These are phyloP conservation scores for Aurelia coerulea DNA, from an alignment of 30 jellyfish, hydroid and myxozoan species.

Conservation along the genomic window DNA sequence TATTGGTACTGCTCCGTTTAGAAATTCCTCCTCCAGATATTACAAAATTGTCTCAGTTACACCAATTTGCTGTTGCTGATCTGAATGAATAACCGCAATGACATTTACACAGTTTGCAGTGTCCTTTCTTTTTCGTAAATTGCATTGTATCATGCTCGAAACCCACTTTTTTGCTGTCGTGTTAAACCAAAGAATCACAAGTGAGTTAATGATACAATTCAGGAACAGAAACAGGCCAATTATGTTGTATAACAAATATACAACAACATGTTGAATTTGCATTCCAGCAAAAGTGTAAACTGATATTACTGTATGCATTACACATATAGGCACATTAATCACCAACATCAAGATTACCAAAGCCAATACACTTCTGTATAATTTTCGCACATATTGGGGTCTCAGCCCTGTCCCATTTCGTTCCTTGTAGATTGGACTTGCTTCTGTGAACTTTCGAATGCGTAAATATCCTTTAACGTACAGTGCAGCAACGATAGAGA, in stretches of 20 bases:
- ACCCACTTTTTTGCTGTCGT: neutral
- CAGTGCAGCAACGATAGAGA: neutral
- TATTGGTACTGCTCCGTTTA: too few species aligned
- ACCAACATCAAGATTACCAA: neutral
- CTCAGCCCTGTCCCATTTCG: too few species aligned
- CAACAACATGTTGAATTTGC: too few species aligned
- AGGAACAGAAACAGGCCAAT: neutral
- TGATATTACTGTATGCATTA: neutral
- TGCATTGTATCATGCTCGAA: neutral
- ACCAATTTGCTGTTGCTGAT: too few species aligned
- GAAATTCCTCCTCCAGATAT: too few species aligned
- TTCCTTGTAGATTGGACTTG: constrained; percentile 20
- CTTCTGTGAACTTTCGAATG: neutral
- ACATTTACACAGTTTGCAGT: too few species aligned
- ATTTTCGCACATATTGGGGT: neutral
- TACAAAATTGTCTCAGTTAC: too few species aligned
- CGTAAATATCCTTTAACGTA: constrained; percentile 15
- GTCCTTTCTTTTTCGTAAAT: too few species aligned
- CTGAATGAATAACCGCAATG: too few species aligned
- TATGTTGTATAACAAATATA: neutral
- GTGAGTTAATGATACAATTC: neutral
- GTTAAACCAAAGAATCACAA: neutral
- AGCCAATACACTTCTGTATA: too few species aligned
- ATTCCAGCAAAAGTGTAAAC: neutral
- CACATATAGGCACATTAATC: neutral